phyloP scores from a whole-genome alignment of 2,888 invertebrate genomes.

The Agrotis clavis region DNA sequence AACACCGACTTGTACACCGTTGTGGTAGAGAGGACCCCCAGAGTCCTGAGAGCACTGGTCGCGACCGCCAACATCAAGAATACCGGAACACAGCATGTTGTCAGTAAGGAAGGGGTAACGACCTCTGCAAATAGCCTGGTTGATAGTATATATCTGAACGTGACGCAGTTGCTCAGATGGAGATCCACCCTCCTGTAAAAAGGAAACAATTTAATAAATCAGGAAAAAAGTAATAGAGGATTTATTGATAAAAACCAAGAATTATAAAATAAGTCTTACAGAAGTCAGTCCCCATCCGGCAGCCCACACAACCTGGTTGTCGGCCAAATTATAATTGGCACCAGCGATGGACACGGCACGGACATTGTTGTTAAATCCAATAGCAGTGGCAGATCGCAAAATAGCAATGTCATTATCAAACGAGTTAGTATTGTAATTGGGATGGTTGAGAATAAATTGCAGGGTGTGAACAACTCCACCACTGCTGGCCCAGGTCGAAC shows the following conservation, averaged over 20 bases:
- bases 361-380: slow-evolving; percentile 22
- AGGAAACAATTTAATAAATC: not conserved
- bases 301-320: slow-evolving; percentile 76
- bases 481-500: slow-evolving; percentile 68
- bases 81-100: slow-evolving; percentile 70
- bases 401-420: slow-evolving; percentile 16
- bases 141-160: slow-evolving; percentile 73
- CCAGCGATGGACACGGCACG: slow-evolving; percentile 58
- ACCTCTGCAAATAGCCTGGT: slow-evolving; percentile 66
- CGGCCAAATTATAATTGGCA: slow-evolving; percentile 71
- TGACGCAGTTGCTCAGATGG: slow-evolving; percentile 73
- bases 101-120: slow-evolving; percentile 68
- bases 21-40: slow-evolving; percentile 78
- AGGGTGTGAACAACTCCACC: slow-evolving; percentile 66
- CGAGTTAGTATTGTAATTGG: not conserved
- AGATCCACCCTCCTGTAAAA: slow-evolving; percentile 67
- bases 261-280: slow-evolving; percentile 66
- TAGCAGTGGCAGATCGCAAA: slow-evolving; percentile 7
- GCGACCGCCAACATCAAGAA: slow-evolving; percentile 76
- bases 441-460: slow-evolving; percentile 25
- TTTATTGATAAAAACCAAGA: not conserved
- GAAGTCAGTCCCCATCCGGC: slow-evolving; percentile 78
- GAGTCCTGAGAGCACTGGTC: slow-evolving; percentile 80
- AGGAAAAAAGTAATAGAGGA: not conserved
- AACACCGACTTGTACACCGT: slow-evolving; percentile 74